Evolutionary conservation across 1,140 invertebrate species (phyloP).

Genomic region (Chelonus insularis): DNA sequence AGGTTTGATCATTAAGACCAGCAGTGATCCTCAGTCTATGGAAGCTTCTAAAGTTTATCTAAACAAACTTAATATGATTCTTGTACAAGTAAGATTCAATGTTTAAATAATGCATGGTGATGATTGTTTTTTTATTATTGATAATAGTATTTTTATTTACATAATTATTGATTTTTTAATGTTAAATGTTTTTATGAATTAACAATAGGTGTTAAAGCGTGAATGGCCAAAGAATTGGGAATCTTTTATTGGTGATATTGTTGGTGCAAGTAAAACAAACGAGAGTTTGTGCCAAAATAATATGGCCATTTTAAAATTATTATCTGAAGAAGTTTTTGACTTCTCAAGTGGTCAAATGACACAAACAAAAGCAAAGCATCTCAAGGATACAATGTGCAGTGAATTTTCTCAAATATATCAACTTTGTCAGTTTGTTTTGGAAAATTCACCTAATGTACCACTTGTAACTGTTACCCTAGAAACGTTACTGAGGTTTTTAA

Average conservation of each 20-base stretch:
- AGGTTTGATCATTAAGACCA: conserved; percentile 97
- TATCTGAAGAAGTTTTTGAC: conserved; percentile 99
- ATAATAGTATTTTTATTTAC: conserved; percentile 19
- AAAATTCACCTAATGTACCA: conserved; percentile 95
- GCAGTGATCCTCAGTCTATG: conserved; percentile 85
- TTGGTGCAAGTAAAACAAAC: conserved; percentile 97
- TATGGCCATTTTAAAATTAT: conserved; percentile 95
- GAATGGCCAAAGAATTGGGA: conserved; percentile 99
- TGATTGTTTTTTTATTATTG: conserved; percentile 16
- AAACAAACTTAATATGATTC: conserved; percentile 98
- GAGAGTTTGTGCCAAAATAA: conserved; percentile 99
- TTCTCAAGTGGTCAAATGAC: conserved; percentile 98
- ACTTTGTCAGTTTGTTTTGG: conserved; percentile 96
- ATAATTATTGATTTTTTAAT: conserved; percentile 12
- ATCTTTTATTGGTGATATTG: conserved; percentile 98
- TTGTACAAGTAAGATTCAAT: conserved; percentile 72
- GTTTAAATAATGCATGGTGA: background rate
- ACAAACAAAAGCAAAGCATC: conserved; percentile 97
- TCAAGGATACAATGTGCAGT: conserved; percentile 99
- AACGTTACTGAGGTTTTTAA: conserved; percentile 94
- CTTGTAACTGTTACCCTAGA: conserved; percentile 93
- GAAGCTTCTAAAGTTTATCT: conserved; percentile 96
- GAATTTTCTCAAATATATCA: conserved; percentile 99
- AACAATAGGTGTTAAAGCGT: conserved; percentile 88
- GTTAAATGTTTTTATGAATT: conserved; percentile 26